Percentiles rank a stretch among this genome's conserved stretches.
These are phyloP conservation scores for Temnothorax ravouxi DNA, from an alignment of 2,888 invertebrate genomes.

Conservation along the genomic window DNA sequence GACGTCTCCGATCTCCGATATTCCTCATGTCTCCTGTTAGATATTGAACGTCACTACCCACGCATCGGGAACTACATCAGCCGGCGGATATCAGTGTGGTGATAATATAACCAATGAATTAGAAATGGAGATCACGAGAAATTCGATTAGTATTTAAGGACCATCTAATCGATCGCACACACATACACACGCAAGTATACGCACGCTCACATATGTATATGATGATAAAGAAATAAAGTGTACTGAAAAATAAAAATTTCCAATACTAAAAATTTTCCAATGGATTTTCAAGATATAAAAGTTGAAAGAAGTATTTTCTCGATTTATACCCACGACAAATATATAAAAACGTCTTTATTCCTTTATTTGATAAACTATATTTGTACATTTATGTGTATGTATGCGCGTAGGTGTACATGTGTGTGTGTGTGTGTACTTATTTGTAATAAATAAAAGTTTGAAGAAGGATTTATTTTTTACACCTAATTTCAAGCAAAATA, in stretches of 20 bases:
- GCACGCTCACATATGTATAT: background rate
- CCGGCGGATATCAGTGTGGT: constrained; percentile 14
- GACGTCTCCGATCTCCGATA: constrained; percentile 40
- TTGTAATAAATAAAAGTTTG: background rate
- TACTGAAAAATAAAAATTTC: background rate
- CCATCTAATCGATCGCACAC: background rate
- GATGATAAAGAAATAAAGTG: background rate
- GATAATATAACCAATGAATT: constrained; percentile 32
- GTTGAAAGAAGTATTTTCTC: background rate
- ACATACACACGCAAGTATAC: too few relatives aligned
- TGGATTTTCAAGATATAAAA: background rate
- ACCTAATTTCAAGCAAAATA: background rate
- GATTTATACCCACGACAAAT: background rate
- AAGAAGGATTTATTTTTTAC: background rate
- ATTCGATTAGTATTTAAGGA: constrained; percentile 5
- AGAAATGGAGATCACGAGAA: constrained; percentile 28
- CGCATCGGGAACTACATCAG: constrained; percentile 17
- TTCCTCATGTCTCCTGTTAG: constrained; percentile 3
- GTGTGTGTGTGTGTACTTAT: background rate
- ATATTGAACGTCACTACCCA: constrained; percentile 42
- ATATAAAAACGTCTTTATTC: background rate
- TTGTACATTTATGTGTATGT: background rate
- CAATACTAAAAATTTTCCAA: background rate
- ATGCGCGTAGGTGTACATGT: too few relatives aligned
- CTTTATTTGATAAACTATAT: background rate